phyloP scores from a whole-genome alignment of 2,888 invertebrate species.

The Brachyopa scutellaris region DNA sequence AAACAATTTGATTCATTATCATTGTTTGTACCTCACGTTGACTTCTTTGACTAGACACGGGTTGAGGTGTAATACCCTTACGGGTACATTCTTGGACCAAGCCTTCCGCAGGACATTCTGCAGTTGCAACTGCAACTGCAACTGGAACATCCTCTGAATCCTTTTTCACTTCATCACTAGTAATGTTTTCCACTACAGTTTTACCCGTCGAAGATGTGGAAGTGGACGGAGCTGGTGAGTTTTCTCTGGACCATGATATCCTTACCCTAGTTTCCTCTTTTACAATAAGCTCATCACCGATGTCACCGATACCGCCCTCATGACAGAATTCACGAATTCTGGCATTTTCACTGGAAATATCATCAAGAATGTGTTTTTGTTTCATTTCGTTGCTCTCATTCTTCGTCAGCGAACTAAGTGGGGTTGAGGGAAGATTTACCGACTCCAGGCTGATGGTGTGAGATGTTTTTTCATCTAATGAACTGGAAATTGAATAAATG shows the following conservation, averaged over 20 bases:
- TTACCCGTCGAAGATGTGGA: constrained; percentile 61
- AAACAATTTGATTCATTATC: constrained; percentile 70
- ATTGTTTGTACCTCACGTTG: constrained; percentile 60
- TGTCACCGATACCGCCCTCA: constrained; percentile 48
- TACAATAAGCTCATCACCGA: constrained; percentile 78
- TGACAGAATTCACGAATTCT: constrained; percentile 58
- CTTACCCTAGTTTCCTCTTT: constrained; percentile 80
- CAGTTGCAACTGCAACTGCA: no score
- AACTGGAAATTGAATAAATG: constrained; percentile 74
- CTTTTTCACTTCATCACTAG: background rate
- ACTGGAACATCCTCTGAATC: background rate
- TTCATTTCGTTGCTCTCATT: constrained; percentile 68
- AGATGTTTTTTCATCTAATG: constrained; percentile 78
- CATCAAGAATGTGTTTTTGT: constrained; percentile 57
- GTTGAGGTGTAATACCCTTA: constrained; percentile 76
- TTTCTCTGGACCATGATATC: constrained; percentile 80
- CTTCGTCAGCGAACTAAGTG: constrained; percentile 44
- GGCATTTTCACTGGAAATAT: constrained; percentile 39
- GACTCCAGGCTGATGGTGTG: constrained; percentile 75
- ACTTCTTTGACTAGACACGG: constrained; percentile 52
- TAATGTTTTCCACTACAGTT: constrained; percentile 43
- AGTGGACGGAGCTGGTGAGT: constrained; percentile 78
- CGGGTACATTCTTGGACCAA: constrained; percentile 75
- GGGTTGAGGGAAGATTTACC: constrained; percentile 52
- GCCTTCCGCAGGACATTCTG: constrained; percentile 76